These are phyloP conservation scores for Halichondria panicea DNA, from an alignment of 37 sponge, comb jelly and placozoan genomes.

Conservation along the genomic window DNA sequence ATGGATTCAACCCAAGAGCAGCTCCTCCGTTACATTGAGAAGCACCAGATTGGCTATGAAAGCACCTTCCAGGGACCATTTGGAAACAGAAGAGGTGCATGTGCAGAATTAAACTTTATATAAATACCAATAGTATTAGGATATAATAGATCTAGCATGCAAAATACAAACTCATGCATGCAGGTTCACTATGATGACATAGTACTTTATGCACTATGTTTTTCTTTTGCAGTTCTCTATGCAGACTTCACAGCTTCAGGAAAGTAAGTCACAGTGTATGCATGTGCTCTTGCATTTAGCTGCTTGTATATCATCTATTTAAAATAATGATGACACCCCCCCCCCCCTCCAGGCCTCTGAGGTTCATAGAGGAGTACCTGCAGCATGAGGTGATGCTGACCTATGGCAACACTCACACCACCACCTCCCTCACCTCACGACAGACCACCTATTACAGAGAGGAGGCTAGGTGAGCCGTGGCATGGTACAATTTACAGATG, in stretches of 20 bases:
- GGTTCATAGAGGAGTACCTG: constrained; percentile 80
- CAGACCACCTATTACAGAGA: constrained; percentile 79
- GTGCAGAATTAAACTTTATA: too few relatives aligned
- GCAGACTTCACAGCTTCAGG: constrained; percentile 92
- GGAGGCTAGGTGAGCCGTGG: constrained; percentile 71
- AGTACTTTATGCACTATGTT: not conserved
- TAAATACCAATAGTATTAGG: not conserved
- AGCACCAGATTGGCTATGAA: constrained; percentile 37
- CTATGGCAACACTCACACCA: constrained; percentile 92
- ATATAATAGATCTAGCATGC: not conserved
- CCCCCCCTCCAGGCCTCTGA: constrained; percentile 34
- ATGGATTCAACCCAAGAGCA: too few relatives aligned
- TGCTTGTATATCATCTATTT: not conserved
- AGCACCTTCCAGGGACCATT: constrained; percentile 61
- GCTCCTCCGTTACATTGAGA: constrained; percentile 42
- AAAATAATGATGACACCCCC: not conserved
- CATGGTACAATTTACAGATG: too few relatives aligned
- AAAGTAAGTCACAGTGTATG: constrained; percentile 41
- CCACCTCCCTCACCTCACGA: constrained; percentile 61
- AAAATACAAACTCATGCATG: not conserved
- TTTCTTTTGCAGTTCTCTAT: constrained; percentile 60
- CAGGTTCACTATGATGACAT: too few relatives aligned
- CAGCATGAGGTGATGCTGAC: constrained; percentile 50
- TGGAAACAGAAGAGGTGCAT: constrained; percentile 58
- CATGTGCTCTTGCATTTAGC: not conserved